phyloP scores from a whole-genome alignment of 2,797 vertebrate species.

The Nasua narica region DNA sequence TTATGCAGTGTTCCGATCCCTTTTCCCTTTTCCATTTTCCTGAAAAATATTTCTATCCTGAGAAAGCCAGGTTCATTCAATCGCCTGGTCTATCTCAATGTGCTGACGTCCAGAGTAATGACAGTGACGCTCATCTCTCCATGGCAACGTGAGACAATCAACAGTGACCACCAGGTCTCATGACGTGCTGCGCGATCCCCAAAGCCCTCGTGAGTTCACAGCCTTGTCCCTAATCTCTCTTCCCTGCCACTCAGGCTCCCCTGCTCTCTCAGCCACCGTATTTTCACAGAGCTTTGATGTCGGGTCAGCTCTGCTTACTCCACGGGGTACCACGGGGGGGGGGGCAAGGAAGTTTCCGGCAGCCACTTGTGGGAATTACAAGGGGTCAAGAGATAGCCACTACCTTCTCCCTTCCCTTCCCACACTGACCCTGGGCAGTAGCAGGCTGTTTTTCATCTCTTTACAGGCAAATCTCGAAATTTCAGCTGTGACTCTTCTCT shows the following conservation, averaged over 20 bases:
- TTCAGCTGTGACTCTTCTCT: background rate
- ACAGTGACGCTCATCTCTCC: background rate
- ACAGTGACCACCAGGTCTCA: background rate
- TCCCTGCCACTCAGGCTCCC: background rate
- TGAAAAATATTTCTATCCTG: slow-evolving; percentile 45
- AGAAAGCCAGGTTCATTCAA: background rate
- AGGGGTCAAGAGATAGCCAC: background rate
- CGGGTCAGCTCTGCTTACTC: background rate
- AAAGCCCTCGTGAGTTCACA: background rate
- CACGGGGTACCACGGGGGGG: background rate
- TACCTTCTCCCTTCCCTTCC: background rate
- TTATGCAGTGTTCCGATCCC: background rate
- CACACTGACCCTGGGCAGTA: background rate
- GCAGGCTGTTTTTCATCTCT: background rate
- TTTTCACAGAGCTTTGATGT: slow-evolving; percentile 3
- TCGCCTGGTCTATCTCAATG: background rate
- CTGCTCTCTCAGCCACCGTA: background rate
- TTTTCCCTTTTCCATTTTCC: slow-evolving; percentile 39
- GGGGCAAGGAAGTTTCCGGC: slow-evolving; percentile 6
- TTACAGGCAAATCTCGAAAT: background rate
- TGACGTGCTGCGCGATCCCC: background rate
- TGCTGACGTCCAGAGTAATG: background rate
- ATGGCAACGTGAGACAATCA: background rate
- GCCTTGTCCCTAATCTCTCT: background rate
- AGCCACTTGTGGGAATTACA: slow-evolving; percentile 36